Base-by-base conservation (phyloP, 1,140 invertebrate genomes). In the Drosophila lowei region DNA sequence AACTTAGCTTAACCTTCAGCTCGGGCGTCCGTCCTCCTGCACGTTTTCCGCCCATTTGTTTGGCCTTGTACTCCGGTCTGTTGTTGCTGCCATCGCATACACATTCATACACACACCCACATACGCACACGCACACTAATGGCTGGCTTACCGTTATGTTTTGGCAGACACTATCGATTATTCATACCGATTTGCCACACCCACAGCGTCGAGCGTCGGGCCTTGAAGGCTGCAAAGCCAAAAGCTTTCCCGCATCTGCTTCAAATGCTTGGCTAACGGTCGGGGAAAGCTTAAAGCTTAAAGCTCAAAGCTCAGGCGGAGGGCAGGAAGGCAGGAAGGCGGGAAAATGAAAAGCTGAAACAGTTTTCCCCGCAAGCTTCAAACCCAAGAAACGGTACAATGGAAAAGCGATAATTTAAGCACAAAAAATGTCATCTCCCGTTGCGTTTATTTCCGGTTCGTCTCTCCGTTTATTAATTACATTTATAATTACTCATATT, bases 401-500 rank as follows among this genome's bases (percentile, higher is more conserved):
- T 8, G 34, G 34, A 13, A 38, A 38, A 5, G 34, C 11, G 11
- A 13, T 13, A 38, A 38, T 67, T 53, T 30, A 71, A 61, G 70
- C 58, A 55, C 70, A 63, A 64, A 64, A 72, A 73, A 46, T 46
- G 52, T 52, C n/a, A 21, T 52, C 23, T 48, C 41, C 38, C 34
- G 11, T 44, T 64, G 59, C 30, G 13, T 57, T 73, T 42, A 70
- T 61, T 64, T 63, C 42, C 61, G 30, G 30, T 47, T 60, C 57
- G 44, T 30, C n/a, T 54, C n/a, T 34, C 28, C 13, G 3, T 25
- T 70, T 43, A 68, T 61, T 44, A 70, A 70, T 75, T 79, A 79
- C 77, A 79, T 61, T 80, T 52, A 52, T 50, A 77, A 42, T 72
- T 74, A 67, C 56, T 42, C 58, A 70, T 66, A 47, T 57, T 66